phyloP scores from a whole-genome alignment of 2,113 vertebrate genomes.

The Aplodontia rufa region DNA sequence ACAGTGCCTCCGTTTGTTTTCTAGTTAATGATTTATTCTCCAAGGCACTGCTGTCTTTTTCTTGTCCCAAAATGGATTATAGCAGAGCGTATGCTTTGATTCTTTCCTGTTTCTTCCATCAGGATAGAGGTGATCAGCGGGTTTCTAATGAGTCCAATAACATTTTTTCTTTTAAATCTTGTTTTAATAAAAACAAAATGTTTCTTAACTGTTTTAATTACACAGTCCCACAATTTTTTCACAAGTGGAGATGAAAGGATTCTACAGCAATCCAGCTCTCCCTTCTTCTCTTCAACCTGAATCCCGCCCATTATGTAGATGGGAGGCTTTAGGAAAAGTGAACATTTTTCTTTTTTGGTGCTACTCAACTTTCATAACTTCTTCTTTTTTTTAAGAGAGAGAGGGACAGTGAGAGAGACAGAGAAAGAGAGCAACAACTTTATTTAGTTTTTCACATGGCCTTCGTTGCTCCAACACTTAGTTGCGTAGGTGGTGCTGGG shows the following conservation, averaged over 20 bases:
- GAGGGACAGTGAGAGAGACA: too few relatives aligned
- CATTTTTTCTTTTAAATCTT: background rate
- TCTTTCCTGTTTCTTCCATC: background rate
- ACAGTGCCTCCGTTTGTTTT: slow-evolving; percentile 53
- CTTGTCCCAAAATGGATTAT: background rate
- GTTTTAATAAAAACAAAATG: background rate
- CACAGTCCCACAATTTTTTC: background rate
- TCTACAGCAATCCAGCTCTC: background rate
- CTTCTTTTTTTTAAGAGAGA: too few relatives aligned
- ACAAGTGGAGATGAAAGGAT: background rate
- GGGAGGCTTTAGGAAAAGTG: background rate
- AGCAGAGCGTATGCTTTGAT: slow-evolving; percentile 1
- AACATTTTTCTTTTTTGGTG: background rate
- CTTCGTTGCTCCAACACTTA: too few relatives aligned
- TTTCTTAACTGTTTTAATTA: slow-evolving; percentile 14
- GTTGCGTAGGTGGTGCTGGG: too few relatives aligned
- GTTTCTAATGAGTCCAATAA: background rate
- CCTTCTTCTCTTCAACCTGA: background rate
- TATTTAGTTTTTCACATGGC: too few relatives aligned
- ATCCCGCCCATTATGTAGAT: background rate
- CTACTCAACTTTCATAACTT: background rate
- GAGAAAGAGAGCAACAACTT: too few relatives aligned
- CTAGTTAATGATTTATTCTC: slow-evolving; percentile 74
- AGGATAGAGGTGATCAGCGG: background rate
- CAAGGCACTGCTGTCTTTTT: slow-evolving; percentile 21